phyloP scores from a whole-genome alignment of 2,888 invertebrate species.

The Hipparchia sbordonii region DNA sequence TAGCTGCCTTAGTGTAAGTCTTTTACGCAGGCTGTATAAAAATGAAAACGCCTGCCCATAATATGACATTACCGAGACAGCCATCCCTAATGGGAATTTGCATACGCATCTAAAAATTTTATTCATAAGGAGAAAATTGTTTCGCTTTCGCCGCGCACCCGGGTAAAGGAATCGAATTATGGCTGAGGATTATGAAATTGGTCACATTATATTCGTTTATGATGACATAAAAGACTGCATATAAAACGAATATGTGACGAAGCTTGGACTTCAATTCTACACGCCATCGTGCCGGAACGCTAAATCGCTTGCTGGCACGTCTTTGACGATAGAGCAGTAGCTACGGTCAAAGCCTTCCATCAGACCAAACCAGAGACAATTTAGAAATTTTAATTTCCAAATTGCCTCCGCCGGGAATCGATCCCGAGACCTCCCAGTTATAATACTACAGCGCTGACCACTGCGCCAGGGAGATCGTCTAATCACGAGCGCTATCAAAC shows the following conservation, averaged over 20 bases:
- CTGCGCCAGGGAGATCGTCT: not conserved
- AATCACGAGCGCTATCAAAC: not conserved
- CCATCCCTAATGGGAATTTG: conserved; percentile 76
- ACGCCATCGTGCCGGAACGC: too few relatives aligned
- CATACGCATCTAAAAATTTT: conserved; percentile 80
- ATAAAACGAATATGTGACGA: conserved; percentile 15
- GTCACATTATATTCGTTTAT: conserved; percentile 12
- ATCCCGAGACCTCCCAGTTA: too few relatives aligned
- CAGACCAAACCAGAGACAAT: too few relatives aligned
- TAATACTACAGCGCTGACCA: too few relatives aligned
- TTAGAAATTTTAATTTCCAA: not conserved
- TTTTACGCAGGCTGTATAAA: conserved; percentile 66
- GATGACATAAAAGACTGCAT: not conserved
- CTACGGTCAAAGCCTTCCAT: too few relatives aligned
- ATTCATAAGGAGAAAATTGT: conserved; percentile 82
- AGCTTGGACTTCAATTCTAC: not conserved
- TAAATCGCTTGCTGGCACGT: too few relatives aligned
- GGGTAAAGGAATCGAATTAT: conserved; percentile 75
- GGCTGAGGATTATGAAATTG: conserved; percentile 47
- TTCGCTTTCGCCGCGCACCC: conserved; percentile 67
- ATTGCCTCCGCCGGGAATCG: not conserved
- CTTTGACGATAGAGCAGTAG: too few relatives aligned
- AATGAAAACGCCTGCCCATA: conserved; percentile 69
- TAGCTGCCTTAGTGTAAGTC: conserved; percentile 52
- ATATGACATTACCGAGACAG: conserved; percentile 72